phyloP scores from a whole-genome alignment of 2,888 invertebrate species.

The Microplitis manilae region DNA sequence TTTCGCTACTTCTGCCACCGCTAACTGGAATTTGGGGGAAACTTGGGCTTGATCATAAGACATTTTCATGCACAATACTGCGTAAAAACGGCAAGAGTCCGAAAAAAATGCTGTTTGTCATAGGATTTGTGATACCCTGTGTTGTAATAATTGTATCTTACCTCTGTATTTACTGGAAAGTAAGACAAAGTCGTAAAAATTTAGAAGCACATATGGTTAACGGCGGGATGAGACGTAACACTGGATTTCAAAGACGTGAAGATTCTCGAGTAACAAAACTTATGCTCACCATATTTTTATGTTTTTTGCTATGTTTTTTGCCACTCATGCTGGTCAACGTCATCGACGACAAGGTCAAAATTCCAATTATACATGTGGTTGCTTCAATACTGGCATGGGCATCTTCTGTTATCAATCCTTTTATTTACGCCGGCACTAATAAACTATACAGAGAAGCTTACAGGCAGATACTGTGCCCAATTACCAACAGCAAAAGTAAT shows the following conservation, averaged over 20 bases:
- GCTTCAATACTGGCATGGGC: constrained; percentile 92
- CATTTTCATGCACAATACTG: constrained; percentile 92
- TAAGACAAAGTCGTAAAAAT: constrained; percentile 81
- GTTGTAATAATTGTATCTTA: constrained; percentile 88
- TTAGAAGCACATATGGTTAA: constrained; percentile 79
- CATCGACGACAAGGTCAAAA: constrained; percentile 82
- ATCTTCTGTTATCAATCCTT: constrained; percentile 90
- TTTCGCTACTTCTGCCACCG: constrained; percentile 80
- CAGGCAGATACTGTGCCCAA: constrained; percentile 65
- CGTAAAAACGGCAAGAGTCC: constrained; percentile 84
- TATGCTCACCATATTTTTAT: constrained; percentile 90
- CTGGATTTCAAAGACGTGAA: constrained; percentile 75
- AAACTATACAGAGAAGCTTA: constrained; percentile 80
- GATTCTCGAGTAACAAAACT: constrained; percentile 87
- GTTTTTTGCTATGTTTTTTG: constrained; percentile 89
- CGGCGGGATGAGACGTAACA: constrained; percentile 68
- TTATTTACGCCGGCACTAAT: constrained; percentile 92
- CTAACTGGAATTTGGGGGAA: constrained; percentile 88
- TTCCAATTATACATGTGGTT: constrained; percentile 85
- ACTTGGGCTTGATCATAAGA: constrained; percentile 83
- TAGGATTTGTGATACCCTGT: constrained; percentile 89
- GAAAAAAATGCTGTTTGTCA: constrained; percentile 86
- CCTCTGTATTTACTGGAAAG: constrained; percentile 88
- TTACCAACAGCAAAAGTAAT: constrained; percentile 52
- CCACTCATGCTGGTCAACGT: constrained; percentile 92